phyloP scores from a whole-genome alignment of 2,888 invertebrate genomes.

The Drosophila pseudotakahashii region DNA sequence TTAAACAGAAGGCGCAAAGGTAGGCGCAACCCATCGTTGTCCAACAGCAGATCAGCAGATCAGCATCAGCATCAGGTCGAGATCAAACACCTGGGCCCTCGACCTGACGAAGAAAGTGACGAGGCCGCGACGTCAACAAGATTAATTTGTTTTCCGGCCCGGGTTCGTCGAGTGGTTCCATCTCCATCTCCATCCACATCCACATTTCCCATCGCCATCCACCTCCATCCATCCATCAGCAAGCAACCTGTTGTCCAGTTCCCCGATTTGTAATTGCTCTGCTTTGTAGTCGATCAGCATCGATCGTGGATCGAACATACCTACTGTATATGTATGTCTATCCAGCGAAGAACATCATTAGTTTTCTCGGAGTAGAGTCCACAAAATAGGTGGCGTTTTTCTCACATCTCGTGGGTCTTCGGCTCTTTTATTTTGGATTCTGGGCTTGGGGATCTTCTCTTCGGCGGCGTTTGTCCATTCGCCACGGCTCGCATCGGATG shows the following conservation, averaged over 20 bases:
- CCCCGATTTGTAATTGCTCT: conserved; percentile 64
- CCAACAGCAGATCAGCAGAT: conserved; percentile 42
- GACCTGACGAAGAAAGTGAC: conserved; percentile 66
- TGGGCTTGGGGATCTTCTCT: conserved; percentile 43
- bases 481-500: conserved; percentile 71
- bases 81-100: conserved; percentile 76
- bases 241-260: conserved; percentile 70
- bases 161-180: conserved; percentile 44
- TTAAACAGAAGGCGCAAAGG: conserved; percentile 79
- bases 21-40: conserved; percentile 64
- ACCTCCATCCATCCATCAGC: conserved; percentile 48
- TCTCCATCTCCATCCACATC: conserved; percentile 12
- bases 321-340: conserved; percentile 38
- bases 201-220: conserved; percentile 21
- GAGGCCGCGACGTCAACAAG: conserved; percentile 63
- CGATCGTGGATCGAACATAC: conserved; percentile 25
- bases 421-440: conserved; percentile 20
- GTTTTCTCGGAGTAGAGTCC: conserved; percentile 23
- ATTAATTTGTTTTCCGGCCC: conserved; percentile 74
- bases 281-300: conserved; percentile 62
- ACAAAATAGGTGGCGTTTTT: conserved; percentile 73
- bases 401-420: conserved; percentile 51
- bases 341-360: conserved; percentile 26
- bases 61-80: conserved; percentile 58
- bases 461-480: conserved; percentile 71